A percentile compares a stretch with the other conserved stretches of the same genome.
These are phyloP conservation scores for Sylvicola cinctus DNA, from an alignment of 2,888 invertebrate genomes.

Conservation along the genomic window DNA sequence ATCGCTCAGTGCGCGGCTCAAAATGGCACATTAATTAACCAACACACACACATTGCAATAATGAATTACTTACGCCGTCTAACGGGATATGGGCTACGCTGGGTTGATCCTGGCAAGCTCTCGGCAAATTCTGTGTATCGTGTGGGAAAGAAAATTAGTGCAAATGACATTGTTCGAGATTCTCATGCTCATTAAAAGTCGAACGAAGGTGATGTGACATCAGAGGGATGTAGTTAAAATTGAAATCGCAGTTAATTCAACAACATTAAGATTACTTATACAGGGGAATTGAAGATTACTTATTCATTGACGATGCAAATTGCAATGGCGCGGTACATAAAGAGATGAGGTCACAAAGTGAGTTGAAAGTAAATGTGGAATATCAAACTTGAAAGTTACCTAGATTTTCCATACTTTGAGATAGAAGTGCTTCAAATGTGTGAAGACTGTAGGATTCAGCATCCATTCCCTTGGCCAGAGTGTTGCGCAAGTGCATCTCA, in stretches of 20 bases:
- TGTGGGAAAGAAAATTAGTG: slow-evolving; percentile 1
- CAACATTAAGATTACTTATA: too few species aligned
- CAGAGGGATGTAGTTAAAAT: too few species aligned
- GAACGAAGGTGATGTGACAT: too few species aligned
- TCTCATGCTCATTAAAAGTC: not conserved
- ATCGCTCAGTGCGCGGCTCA: too few species aligned
- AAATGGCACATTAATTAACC: too few species aligned
- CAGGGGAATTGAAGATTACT: too few species aligned
- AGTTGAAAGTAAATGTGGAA: too few species aligned
- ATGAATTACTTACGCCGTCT: slow-evolving; percentile 54
- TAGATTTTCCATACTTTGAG: slow-evolving; percentile 89
- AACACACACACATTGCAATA: not conserved
- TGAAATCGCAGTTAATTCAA: too few species aligned
- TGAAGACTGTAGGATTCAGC: slow-evolving; percentile 87
- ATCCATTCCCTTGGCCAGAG: slow-evolving; percentile 85
- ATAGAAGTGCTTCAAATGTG: slow-evolving; percentile 78
- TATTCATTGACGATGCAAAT: too few species aligned
- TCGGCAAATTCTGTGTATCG: slow-evolving; percentile 56
- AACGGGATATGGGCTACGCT: slow-evolving; percentile 67
- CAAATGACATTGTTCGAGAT: not conserved
- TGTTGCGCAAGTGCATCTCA: slow-evolving; percentile 84
- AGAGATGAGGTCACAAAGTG: too few species aligned
- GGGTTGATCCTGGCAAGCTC: slow-evolving; percentile 63
- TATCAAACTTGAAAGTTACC: slow-evolving; percentile 30
- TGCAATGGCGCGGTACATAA: too few species aligned